Conservation (phyloP, 2,797 vertebrate genomes). For the Pelodytes ibericus region DNA sequence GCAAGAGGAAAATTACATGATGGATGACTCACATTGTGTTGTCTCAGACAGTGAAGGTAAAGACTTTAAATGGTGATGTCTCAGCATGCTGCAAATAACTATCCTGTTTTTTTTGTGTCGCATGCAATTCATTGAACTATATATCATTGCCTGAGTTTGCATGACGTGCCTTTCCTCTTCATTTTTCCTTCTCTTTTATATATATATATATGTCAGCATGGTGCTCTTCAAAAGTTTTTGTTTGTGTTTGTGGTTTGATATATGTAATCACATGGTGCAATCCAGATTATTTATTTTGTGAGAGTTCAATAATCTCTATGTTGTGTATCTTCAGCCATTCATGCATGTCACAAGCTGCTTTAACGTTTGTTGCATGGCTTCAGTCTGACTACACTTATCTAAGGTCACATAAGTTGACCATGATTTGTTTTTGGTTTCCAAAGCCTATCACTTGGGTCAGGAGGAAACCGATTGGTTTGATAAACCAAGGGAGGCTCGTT, state of each 20-base stretch:
- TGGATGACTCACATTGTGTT: constrained; percentile 97
- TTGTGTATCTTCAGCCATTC: constrained; percentile 57
- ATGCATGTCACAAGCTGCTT: constrained; percentile 68
- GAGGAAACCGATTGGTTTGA: constrained; percentile 99
- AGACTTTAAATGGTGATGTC: constrained; percentile 82
- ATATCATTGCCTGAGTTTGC: constrained; percentile 69
- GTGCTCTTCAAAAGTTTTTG: constrained; percentile 50
- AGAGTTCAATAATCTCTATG: constrained; percentile 48
- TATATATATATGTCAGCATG: constrained; percentile 61
- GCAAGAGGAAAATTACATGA: constrained; percentile 94
- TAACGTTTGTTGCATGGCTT: constrained; percentile 85
- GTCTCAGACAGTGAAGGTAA: constrained; percentile 99
- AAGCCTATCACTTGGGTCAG: constrained; percentile 99
- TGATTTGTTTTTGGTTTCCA: constrained; percentile 88
- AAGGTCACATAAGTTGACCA: constrained; percentile 76
- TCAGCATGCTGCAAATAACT: constrained; percentile 66
- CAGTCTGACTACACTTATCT: constrained; percentile 66
- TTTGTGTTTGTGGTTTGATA: constrained; percentile 55
- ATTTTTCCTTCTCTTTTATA: constrained; percentile 46
- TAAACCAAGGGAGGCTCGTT: constrained; percentile 92
- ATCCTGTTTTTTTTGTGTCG: constrained; percentile 33
- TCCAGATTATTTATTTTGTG: constrained; percentile 42
- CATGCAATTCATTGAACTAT: constrained; percentile 61
- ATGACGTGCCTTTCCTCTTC: constrained; percentile 79
- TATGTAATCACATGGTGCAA: constrained; percentile 46